These are phyloP conservation scores for Cryptotis parvus DNA, from an alignment of 2,113 vertebrate genomes.

Conservation along the genomic window DNA sequence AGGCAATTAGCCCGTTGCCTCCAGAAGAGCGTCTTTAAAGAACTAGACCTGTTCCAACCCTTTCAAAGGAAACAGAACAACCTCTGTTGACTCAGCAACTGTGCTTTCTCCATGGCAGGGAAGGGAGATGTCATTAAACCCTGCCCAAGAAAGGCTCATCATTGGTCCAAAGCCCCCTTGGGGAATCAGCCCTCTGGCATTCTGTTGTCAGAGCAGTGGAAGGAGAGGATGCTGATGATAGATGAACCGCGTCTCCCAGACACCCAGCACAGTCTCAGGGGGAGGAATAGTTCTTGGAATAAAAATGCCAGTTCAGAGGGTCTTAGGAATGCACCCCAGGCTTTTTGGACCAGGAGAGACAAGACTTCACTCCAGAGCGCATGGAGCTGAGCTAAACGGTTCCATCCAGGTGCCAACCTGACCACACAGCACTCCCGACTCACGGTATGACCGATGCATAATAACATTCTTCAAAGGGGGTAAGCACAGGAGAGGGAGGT, in stretches of 20 bases:
- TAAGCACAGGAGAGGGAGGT: background rate
- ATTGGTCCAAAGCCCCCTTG: background rate
- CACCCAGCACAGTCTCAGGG: background rate
- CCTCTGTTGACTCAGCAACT: background rate
- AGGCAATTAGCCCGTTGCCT: no score
- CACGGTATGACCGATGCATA: background rate
- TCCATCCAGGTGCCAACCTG: background rate
- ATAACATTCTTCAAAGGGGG: slow-evolving; percentile 28
- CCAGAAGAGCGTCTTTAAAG: no score
- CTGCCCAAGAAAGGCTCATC: slow-evolving; percentile 6
- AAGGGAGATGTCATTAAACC: background rate
- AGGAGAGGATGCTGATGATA: background rate
- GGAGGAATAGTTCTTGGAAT: background rate
- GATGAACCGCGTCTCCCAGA: background rate
- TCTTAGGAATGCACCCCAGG: slow-evolving; percentile 41
- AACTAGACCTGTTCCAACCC: background rate
- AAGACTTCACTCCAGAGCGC: slow-evolving; percentile 43
- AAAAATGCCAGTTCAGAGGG: slow-evolving; percentile 1
- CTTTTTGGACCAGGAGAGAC: slow-evolving; percentile 7
- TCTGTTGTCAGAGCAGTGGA: background rate
- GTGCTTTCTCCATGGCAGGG: background rate
- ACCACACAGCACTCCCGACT: background rate
- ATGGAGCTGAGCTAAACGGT: background rate
- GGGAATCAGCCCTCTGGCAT: background rate
- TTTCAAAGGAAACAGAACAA: background rate